Evolutionary conservation across 1,140 invertebrate species (phyloP).

Genomic region (Hirudo medicinalis): DNA sequence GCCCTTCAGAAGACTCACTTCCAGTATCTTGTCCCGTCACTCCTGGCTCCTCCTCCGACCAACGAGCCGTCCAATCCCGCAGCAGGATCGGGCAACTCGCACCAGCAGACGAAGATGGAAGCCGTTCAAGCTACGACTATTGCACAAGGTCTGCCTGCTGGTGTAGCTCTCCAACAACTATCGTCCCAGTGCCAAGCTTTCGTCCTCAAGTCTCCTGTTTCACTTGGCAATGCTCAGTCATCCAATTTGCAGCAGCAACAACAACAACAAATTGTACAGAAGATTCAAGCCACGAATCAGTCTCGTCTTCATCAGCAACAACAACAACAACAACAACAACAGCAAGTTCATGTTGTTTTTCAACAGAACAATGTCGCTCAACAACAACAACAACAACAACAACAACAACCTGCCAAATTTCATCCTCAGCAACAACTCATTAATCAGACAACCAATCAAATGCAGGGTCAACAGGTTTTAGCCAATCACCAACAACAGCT

Average conservation of each 20-base stretch:
- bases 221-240: neutral
- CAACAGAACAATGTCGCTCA: conserved; percentile 8
- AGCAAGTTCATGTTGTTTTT: conserved; percentile 14
- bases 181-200: too few species aligned
- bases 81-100: too few species aligned
- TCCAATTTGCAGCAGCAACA: conserved; percentile 10
- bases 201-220: too few species aligned
- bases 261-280: conserved; percentile 15
- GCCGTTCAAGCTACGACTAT: too few species aligned
- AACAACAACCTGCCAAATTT: conserved; percentile 8
- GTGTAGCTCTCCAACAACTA: too few species aligned
- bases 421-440: conserved; percentile 5
- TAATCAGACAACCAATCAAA: neutral
- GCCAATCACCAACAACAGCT: conserved; percentile 11
- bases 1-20: neutral
- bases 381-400: conserved; percentile 6
- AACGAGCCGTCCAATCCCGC: too few species aligned
- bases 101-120: too few species aligned
- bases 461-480: neutral
- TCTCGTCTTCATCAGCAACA: conserved; percentile 18
- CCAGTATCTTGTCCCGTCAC: neutral
- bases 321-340: conserved; percentile 13
- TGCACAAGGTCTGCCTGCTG: too few species aligned
- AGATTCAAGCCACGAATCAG: neutral
- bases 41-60: neutral